These are phyloP conservation scores for Orientallactaga sibirica DNA, from an alignment of 2,797 vertebrate species.

Conservation along the genomic window DNA sequence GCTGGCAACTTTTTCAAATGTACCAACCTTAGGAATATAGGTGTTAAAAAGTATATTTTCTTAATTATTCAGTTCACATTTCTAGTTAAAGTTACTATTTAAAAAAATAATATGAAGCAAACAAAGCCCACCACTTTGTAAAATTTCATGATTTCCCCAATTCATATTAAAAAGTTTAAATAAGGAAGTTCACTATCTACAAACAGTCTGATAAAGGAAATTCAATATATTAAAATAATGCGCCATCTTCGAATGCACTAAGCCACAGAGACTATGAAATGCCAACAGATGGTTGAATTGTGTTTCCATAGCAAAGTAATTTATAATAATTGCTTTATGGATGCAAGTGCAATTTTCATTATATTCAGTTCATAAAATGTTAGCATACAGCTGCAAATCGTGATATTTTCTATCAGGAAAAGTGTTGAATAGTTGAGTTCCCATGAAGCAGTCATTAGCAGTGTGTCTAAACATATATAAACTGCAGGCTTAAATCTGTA, in stretches of 20 bases:
- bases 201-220: constrained; percentile 77
- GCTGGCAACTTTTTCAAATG: constrained; percentile 25
- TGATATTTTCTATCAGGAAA: constrained; percentile 86
- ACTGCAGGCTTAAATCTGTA: constrained; percentile 80
- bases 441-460: constrained; percentile 79
- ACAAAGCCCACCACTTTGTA: constrained; percentile 36
- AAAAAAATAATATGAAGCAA: neutral
- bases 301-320: constrained; percentile 92
- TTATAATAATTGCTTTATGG: constrained; percentile 91
- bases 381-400: constrained; percentile 87
- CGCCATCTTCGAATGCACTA: constrained; percentile 87
- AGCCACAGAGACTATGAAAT: constrained; percentile 87
- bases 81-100: neutral
- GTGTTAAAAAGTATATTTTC: constrained; percentile 27
- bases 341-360: constrained; percentile 89
- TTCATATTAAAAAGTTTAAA: constrained; percentile 67
- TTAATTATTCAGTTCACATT: constrained; percentile 39
- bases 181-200: constrained; percentile 76
- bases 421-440: constrained; percentile 84
- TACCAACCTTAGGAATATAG: neutral
- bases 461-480: constrained; percentile 75
- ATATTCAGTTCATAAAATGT: constrained; percentile 90
- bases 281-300: constrained; percentile 90
- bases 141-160: constrained; percentile 38
- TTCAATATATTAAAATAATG: constrained; percentile 86